A percentile compares a stretch with the other conserved stretches of the same genome.
Evolutionary conservation across 2,113 vertebrate species (phyloP).

Genomic region (Turdus rufiventris): DNA sequence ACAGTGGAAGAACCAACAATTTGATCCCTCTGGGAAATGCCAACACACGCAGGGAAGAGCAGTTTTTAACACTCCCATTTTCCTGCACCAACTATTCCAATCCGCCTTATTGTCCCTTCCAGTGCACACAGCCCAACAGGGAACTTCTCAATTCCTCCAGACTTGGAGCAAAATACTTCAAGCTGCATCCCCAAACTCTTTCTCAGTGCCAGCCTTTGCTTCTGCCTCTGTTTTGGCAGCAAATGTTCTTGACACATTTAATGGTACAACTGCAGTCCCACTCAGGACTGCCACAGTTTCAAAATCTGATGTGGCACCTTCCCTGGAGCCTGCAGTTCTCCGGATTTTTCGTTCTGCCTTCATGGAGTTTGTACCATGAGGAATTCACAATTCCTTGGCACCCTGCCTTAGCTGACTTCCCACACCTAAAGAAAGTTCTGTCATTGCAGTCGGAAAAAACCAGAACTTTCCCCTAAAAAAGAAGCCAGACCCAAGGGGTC

Average conservation of each 20-base stretch:
- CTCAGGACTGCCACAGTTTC: not conserved
- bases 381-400: not conserved
- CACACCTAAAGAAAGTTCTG: not conserved
- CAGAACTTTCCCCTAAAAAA: not conserved
- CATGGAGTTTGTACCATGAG: fast-evolving
- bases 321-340: not conserved
- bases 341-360: not conserved
- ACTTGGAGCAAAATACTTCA: not conserved
- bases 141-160: not conserved
- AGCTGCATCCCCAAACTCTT: not conserved
- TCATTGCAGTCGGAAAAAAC: not conserved
- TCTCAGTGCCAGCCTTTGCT: not conserved
- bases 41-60: not conserved
- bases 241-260: not conserved
- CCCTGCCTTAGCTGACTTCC: not conserved
- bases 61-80: not conserved
- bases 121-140: not conserved
- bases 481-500: not conserved
- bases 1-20: not conserved
- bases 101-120: too few species aligned
- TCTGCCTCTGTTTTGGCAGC: not conserved
- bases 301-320: not conserved
- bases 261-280: not conserved
- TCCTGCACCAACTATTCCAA: not conserved
- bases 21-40: not conserved